A percentile compares a stretch with the other conserved stretches of the same genome.
These are phyloP conservation scores for Melitaea cinxia DNA, from an alignment of 1,140 invertebrate genomes.

Conservation along the genomic window DNA sequence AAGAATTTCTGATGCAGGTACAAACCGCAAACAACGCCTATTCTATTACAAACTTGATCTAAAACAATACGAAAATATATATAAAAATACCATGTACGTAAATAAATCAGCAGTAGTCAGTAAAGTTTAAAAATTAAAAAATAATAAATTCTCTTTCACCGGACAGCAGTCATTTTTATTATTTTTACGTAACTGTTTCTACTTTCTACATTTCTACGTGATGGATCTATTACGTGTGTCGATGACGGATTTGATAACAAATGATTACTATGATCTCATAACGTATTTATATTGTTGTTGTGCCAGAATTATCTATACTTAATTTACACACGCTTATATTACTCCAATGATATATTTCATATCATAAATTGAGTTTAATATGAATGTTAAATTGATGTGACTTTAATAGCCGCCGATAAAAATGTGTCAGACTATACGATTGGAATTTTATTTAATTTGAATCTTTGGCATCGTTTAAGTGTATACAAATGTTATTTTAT, in stretches of 20 bases:
- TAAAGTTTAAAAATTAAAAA: too few species aligned
- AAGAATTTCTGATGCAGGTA: too few species aligned
- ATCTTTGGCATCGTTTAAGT: neutral
- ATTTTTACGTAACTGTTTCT: conserved; percentile 73
- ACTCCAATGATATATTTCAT: too few species aligned
- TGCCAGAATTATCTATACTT: neutral
- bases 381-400: neutral
- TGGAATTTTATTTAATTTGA: neutral
- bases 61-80: too few species aligned
- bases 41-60: too few species aligned
- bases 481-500: neutral
- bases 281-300: neutral
- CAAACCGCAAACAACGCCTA: too few species aligned
- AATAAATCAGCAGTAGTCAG: too few species aligned
- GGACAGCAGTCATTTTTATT: conserved; percentile 51
- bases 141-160: conserved; percentile 65
- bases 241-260: conserved; percentile 9
- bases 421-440: neutral
- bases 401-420: neutral
- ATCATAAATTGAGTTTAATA: too few species aligned
- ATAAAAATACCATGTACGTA: too few species aligned
- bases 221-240: conserved; percentile 48
- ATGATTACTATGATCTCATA: conserved; percentile 1
- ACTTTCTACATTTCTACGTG: conserved; percentile 66
- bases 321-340: too few species aligned